These are phyloP conservation scores for Gnathonemus longibarbis DNA, from an alignment of 2,113 vertebrate species.

Conservation along the genomic window DNA sequence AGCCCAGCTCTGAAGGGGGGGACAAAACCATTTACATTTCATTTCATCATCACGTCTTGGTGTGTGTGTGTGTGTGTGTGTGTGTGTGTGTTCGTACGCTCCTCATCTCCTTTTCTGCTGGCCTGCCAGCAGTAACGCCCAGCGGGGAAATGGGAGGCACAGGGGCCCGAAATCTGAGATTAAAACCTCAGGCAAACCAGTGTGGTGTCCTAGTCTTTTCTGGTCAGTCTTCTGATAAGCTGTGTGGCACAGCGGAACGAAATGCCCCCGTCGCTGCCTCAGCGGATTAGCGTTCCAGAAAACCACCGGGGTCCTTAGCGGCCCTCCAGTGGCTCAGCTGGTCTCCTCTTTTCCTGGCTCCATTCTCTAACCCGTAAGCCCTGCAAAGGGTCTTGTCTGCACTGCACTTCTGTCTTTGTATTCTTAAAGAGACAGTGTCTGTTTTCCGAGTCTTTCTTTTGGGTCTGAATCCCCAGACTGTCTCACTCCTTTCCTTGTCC, in stretches of 20 bases:
- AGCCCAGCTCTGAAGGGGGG: background rate
- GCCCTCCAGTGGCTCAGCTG: background rate
- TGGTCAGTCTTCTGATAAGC: background rate
- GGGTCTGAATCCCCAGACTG: constrained; percentile 30
- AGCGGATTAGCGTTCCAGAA: background rate
- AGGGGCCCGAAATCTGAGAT: background rate
- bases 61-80: constrained; percentile 11
- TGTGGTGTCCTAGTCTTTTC: background rate
- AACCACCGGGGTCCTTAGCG: background rate
- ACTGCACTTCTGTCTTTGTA: constrained; percentile 46
- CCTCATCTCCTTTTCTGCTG: background rate
- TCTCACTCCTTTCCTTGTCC: constrained; percentile 20
- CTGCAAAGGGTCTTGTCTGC: constrained; percentile 40
- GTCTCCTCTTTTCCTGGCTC: background rate
- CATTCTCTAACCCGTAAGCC: background rate
- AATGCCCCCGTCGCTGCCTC: background rate
- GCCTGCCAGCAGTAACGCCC: background rate
- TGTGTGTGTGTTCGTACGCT: background rate
- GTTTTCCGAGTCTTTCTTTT: constrained; percentile 38
- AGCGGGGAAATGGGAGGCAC: background rate
- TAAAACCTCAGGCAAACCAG: background rate
- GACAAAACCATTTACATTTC: background rate
- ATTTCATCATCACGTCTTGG: background rate
- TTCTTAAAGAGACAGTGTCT: constrained; percentile 63
- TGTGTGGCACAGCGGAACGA: background rate